Conservation (phyloP, 2,888 invertebrate species). For the Drosophila formosana region DNA sequence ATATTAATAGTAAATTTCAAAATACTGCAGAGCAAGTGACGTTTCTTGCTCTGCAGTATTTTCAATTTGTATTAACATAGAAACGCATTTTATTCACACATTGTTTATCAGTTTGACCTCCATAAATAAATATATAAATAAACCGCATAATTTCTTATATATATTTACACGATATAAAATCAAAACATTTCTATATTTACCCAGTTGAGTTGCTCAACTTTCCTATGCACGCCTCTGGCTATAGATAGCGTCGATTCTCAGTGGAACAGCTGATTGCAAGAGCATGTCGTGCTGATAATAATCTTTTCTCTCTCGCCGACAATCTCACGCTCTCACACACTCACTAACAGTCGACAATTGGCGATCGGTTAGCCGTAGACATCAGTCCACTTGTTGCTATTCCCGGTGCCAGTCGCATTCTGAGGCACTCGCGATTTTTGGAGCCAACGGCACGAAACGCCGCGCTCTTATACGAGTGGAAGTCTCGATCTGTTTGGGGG, state of each 20-base stretch:
- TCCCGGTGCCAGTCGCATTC: constrained; percentile 41
- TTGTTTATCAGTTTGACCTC: neutral
- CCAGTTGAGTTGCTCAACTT: constrained; percentile 34
- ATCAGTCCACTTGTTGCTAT: constrained; percentile 40
- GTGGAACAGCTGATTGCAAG: constrained; percentile 27
- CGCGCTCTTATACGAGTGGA: constrained; percentile 22
- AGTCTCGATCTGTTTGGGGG: neutral
- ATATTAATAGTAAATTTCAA: no score
- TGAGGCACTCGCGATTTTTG: constrained; percentile 26
- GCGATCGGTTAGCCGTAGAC: constrained; percentile 31
- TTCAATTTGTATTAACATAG: neutral
- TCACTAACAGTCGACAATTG: constrained; percentile 10
- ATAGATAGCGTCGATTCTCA: constrained; percentile 18
- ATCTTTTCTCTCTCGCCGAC: constrained; percentile 21
- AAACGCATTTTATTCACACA: neutral
- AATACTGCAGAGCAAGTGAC: no score
- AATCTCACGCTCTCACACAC: constrained; percentile 12
- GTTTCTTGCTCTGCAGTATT: neutral
- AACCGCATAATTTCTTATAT: neutral
- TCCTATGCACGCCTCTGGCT: constrained; percentile 35
- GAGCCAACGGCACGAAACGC: constrained; percentile 19
- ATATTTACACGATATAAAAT: constrained; percentile 11
- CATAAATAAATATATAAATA: neutral
- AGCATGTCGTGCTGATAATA: constrained; percentile 4
- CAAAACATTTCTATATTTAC: constrained; percentile 38